A percentile compares a stretch with the other conserved stretches of the same genome.
These are phyloP conservation scores for Drosophila setifemur DNA, from an alignment of 1,140 invertebrate species.

Conservation along the genomic window DNA sequence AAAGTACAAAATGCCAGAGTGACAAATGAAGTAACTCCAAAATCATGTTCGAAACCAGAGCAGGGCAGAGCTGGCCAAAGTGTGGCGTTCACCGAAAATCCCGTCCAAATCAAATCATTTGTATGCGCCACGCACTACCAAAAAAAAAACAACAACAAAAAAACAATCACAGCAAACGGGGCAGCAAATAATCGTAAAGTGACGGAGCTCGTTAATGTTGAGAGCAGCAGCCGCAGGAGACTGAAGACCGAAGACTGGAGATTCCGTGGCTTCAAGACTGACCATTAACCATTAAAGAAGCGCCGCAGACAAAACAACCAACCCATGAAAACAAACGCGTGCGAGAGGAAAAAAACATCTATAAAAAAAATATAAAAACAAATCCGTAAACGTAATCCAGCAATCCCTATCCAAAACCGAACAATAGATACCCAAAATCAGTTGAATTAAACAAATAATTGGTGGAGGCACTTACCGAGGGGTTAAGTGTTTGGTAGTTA, in stretches of 20 bases:
- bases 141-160: conserved; percentile 36
- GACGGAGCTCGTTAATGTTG: conserved; percentile 68
- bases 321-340: conserved; percentile 60
- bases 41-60: conserved; percentile 68
- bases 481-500: not conserved
- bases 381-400: conserved; percentile 25
- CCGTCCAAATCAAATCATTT: conserved; percentile 78
- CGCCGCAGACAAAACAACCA: conserved; percentile 46
- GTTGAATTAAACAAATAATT: conserved; percentile 36
- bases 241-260: conserved; percentile 8
- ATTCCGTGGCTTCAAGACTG: conserved; percentile 16
- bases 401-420: conserved; percentile 3
- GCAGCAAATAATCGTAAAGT: conserved; percentile 58
- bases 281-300: conserved; percentile 69
- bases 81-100: conserved; percentile 52
- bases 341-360: conserved; percentile 47
- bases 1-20: conserved; percentile 62
- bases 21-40: conserved; percentile 78
- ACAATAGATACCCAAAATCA: conserved; percentile 10
- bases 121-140: conserved; percentile 73
- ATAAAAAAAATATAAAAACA: conserved; percentile 33
- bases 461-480: not conserved
- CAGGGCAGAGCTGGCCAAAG: conserved; percentile 34
- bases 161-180: not conserved
- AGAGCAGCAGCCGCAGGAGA: conserved; percentile 28